Base-by-base conservation (phyloP, 1,140 invertebrate genomes). In the Bombus fervidus region DNA sequence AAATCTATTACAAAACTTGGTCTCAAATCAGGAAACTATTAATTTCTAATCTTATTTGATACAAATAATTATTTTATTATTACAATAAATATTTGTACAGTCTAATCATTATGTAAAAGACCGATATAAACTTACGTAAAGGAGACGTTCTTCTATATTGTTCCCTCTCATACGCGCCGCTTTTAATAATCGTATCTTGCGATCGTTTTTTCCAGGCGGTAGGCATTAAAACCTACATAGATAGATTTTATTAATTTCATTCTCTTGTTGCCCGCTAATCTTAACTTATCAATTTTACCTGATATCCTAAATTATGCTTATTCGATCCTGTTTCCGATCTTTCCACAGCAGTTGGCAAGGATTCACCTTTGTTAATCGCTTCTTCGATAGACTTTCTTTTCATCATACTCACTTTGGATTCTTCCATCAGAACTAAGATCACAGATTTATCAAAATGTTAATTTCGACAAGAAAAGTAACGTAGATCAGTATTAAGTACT, bases 351-450 rank as follows among this genome's bases (percentile, higher is more conserved):
- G 81, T 78, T 0, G 94, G 92, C 76, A 95, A 90, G 9, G 94
- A 89, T 78, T 95, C 93, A 3, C 95, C 95, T 64, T 89, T 93
- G 62, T 95, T 92, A 1, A 95, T 84, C 10, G 92, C 93, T 37
- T 89, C 89, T 80, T 94, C 91, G 73, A 95, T 94, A 1, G 89
- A 87, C 89, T 94, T 94, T 41, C 94, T 93, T 85, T 95, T 95
- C 90, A 94, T 92, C 93, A 95, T 95, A 6, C 93, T 92, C 10
- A 95, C 79, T 86, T 94, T 95, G 3, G 95, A 95, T 88, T 95
- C 95, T 79, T 95, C 94, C 93, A 95, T 95, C n/a, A 95, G 83
- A 37, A 94, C 95, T 95, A 39, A 62, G 13, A 82, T 83, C 71
- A 39, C 47, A 89, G 3, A 64, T 39, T 75, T 6, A 41, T 53